Base-by-base conservation (phyloP, 2,113 vertebrate genomes). In the Elephas maximus region DNA sequence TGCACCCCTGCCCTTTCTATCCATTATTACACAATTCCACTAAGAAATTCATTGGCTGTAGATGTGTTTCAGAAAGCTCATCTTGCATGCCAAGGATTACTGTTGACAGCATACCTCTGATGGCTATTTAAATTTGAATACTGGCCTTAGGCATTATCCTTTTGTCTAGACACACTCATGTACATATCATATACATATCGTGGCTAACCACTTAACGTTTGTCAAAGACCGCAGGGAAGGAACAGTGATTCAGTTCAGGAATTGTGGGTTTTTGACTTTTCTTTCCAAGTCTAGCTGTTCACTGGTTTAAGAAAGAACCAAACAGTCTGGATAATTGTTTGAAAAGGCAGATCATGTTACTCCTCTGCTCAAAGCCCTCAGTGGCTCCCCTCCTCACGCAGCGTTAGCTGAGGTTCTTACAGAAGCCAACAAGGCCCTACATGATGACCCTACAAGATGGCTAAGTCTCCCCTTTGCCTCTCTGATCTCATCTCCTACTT, bases 301-400 rank as follows among this genome's bases (percentile, higher is more conserved):
- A 24, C 21, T 82, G 44, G 24, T 33, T 97, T 80, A 80, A 97
- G 41, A 94, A 95, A 17, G 51, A 88, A 37, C 74, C 28, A 30
- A 82, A 65, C 3, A 33, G 51, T 67, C 6, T 15, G 81, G 17
- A 73, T 65, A 57, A 79, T 71, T 87, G 41, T 67, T 96, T 45
- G 5, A 82, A 76, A 78, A 74, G 26, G 24, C 30, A 69, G 12
- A 74, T 44, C 21, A 71, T 5, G 20, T 44, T 15, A 28, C 3
- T 60, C 17, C 11, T 62, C 11, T 94, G 53, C 57, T 94, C 41
- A 76, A 87, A 90, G 26, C 18, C 15, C 0, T 44, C n/a, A 33
- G 10, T 5, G 44, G 33, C 41, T 78, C 17, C 24, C 33, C 5
- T 44, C 2, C 6, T 77, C 44, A 37, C 69, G 28, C 48, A 89